Base-by-base conservation (phyloP, 2,113 vertebrate species). In the Trichechus manatus region DNA sequence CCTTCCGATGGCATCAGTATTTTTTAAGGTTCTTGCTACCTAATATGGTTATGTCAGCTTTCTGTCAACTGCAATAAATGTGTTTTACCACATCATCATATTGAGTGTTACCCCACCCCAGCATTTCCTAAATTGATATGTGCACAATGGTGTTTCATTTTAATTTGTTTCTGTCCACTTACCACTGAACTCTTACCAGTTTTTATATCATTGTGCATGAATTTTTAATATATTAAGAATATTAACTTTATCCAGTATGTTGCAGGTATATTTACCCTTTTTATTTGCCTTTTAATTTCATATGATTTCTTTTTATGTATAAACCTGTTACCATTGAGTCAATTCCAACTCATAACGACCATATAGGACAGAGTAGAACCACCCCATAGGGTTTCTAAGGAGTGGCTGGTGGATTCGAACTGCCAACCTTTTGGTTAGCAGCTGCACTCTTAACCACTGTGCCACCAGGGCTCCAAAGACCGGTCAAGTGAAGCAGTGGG, bases 11-110 rank as follows among this genome's bases (percentile, higher is more conserved):
- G 1, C 44, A 79, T 86, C 53, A 75, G 0, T 27, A 25, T 93
- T 97, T 89, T 77, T 68, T 63, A 82, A 93, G 63, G 23, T 59
- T 95, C 29, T 93, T 85, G 27, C 36, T 95, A 19, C 27, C 70
- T 81, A 15, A 33, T 42, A 36, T 84, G n/a, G 29, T 42, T 31
- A 17, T 87, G n/a, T 56, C 50, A 50, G 39, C 25, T 87, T 95
- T 94, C 80, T 29, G 36, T 87, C 31, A n/a, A n/a, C 31, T 63
- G 9, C 59, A 53, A 31, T 70, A 81, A 74, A 25, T 59, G 72
- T 33, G 5, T 53, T 83, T 72, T 2, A 83, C 27, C 29, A 72
- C 39, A 9, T 89, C 66, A 59, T 97, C 47, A 53, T 13, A 27
- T 7, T 36, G 23, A 81, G n/a, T 75, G 5, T 66, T n/a, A 31